These are phyloP conservation scores for Ormyrus pomaceus DNA, from an alignment of 2,888 invertebrate species.

Conservation along the genomic window DNA sequence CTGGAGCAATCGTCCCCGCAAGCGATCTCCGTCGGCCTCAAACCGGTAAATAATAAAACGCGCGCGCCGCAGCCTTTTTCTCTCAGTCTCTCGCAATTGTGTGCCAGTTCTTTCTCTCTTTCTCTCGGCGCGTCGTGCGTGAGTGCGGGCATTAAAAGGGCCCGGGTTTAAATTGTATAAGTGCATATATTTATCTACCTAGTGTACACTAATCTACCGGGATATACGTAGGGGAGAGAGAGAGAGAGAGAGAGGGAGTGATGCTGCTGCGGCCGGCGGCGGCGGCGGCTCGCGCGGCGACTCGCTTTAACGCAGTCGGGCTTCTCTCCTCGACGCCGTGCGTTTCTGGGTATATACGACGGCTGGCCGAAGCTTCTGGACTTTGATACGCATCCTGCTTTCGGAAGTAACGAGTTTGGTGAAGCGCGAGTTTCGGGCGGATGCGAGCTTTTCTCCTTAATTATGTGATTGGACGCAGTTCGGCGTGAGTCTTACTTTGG, in stretches of 20 bases:
- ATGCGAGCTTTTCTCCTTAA: background rate
- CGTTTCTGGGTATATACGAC: no score
- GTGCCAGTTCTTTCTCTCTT: background rate
- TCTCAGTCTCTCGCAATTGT: no score
- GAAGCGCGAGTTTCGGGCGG: no score
- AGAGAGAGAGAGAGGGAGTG: background rate
- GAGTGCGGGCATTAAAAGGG: conserved; percentile 13
- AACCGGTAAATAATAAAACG: no score
- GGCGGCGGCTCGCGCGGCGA: background rate
- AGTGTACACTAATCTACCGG: conserved; percentile 45
- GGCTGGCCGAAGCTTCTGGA: no score
- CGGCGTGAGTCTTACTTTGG: conserved; percentile 8
- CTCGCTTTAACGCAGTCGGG: background rate
- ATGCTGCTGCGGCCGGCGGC: background rate
- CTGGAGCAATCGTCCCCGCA: no score
- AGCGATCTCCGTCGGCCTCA: no score
- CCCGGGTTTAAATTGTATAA: conserved; percentile 53
- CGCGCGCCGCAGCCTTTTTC: no score
- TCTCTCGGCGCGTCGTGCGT: background rate
- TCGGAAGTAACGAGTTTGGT: no score
- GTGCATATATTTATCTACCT: conserved; percentile 52
- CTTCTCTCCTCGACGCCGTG: background rate
- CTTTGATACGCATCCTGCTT: no score
- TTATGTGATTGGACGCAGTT: conserved; percentile 21
- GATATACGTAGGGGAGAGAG: conserved; percentile 27